Evolutionary conservation across 2,888 invertebrate species (phyloP), one percentile per base, ranked within the genome.

Genomic region (Ophioninae sp.): DNA sequence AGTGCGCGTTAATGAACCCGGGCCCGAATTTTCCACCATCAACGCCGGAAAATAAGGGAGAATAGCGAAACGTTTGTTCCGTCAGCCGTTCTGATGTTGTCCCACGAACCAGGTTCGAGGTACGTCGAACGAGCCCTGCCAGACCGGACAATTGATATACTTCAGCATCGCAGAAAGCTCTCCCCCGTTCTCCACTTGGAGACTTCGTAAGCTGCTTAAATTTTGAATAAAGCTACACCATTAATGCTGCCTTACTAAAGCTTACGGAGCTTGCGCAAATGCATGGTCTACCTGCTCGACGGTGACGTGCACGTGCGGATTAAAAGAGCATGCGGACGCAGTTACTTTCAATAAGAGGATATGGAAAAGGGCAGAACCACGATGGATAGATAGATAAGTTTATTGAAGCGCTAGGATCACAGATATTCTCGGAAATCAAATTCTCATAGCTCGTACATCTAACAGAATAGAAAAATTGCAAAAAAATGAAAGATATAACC

Each of bases 191-290:
- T 58, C 79, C 56, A 68, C 75, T 73, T 73, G 69, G 82, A 85
- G 82, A 86, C 85, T 86, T 84, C 83, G 83, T 87, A 87, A 88
- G 88, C 88, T 84, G 87, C 87, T 88, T 87, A 87, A 85, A 88
- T 87, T 87, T 87, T 87, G 86, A 87, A 88, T 87, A 88, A 87
- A 87, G 87, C 87, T 85, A 77, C 83, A 80, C 86, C 84, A 87
- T 87, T 87, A 87, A 88, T 87, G 87, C 86, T 86, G 84, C 87
- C 85, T 87, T 87, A 83, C 86, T 82, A 73, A 81, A 85, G 87
- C 86, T 87, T 86, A 86, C 79, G 77, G 72, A 85, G 87, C 85
- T 86, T 83, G 85, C 81, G 83, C 81, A 79, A 82, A 85, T 81
- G 80, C 79, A 74, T 20, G 56, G 59, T 67, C 64, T 58, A 59